Conservation (phyloP, 2,113 vertebrate genomes). For the Corvus hawaiiensis region DNA sequence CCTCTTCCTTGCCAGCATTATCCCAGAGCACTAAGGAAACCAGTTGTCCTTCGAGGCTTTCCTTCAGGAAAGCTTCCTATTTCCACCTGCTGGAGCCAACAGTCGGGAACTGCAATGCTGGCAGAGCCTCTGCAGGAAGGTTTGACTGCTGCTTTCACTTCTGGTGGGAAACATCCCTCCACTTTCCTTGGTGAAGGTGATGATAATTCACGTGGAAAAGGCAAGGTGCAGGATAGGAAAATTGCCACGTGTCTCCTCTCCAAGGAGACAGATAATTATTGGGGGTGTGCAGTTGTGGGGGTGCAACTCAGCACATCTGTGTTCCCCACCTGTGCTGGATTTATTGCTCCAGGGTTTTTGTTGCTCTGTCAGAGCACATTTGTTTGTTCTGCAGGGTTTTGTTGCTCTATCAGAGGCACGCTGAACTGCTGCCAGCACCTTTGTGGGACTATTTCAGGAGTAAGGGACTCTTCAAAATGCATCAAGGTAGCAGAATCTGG, state of each 20-base stretch:
- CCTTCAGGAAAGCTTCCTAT: not conserved
- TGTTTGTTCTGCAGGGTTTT: not conserved
- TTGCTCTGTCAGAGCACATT: not conserved
- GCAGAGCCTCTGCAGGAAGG: not conserved
- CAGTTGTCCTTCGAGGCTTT: not conserved
- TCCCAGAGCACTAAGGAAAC: not conserved
- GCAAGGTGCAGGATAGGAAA: not conserved
- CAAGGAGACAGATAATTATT: not conserved
- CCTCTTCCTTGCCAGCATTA: not conserved
- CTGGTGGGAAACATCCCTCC: not conserved
- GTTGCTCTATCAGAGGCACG: not conserved
- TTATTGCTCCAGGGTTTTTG: not conserved
- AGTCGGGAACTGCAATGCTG: not conserved
- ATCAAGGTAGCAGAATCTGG: not conserved
- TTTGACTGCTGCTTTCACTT: not conserved
- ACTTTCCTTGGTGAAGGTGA: not conserved
- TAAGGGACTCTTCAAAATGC: not conserved
- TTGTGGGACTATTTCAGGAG: not conserved
- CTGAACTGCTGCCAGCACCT: not conserved
- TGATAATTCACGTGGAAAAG: not conserved
- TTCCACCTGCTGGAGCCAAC: not conserved
- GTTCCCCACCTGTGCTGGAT: not conserved
- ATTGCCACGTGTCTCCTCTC: not conserved
- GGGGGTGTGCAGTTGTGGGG: not conserved
- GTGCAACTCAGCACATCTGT: not conserved